Conservation (phyloP, 2,113 vertebrate species). For the Phalacrocorax carbo region DNA sequence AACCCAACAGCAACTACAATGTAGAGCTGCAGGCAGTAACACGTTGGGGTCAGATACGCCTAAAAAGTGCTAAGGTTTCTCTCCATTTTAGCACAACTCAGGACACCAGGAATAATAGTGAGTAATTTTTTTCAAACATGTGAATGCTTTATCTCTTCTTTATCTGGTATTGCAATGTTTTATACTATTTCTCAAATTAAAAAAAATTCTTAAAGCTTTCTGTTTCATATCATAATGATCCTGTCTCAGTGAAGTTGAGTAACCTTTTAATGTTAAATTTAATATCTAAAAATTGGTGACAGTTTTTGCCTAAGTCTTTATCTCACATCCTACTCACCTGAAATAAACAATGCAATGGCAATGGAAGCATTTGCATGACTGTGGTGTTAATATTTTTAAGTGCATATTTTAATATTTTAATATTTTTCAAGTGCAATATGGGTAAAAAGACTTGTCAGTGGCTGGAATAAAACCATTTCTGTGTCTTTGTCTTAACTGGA, state of each 20-base stretch:
- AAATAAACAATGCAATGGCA: not conserved
- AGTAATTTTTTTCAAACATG: slow-evolving; percentile 19
- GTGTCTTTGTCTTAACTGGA: not conserved
- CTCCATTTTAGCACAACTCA: slow-evolving; percentile 81
- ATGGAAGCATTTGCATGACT: not conserved
- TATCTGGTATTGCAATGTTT: not conserved
- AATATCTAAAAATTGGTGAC: not conserved
- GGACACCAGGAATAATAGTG: slow-evolving; percentile 75
- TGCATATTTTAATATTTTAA: not conserved
- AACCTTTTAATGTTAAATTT: not conserved
- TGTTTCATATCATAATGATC: not conserved
- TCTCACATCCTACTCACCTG: not conserved
- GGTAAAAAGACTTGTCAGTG: not conserved
- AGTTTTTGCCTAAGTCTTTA: not conserved
- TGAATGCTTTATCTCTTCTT: not conserved
- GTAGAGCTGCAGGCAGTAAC: slow-evolving; percentile 90
- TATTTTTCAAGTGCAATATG: not conserved
- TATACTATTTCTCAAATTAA: not conserved
- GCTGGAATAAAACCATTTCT: not conserved
- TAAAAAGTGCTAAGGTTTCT: slow-evolving; percentile 89
- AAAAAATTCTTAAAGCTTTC: not conserved
- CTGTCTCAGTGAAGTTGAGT: not conserved
- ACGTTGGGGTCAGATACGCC: slow-evolving; percentile 90
- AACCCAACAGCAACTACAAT: slow-evolving; percentile 82
- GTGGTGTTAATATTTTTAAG: not conserved